Evolutionary conservation across 2,888 invertebrate species (phyloP), one percentile per base, ranked within the genome.

Genomic region (Standfussiana lucernea): DNA sequence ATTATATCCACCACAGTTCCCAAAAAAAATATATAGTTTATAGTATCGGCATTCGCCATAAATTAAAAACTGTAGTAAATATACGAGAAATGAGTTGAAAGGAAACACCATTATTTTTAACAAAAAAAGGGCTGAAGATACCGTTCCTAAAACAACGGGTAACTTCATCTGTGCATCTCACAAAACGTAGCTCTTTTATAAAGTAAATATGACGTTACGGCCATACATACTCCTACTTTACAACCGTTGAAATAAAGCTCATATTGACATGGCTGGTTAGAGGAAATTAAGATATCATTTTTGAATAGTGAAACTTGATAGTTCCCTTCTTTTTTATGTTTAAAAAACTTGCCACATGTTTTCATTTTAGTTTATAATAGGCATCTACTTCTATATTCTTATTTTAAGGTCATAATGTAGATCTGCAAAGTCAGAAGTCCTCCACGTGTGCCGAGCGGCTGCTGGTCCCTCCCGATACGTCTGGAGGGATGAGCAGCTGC

Each of bases 291-390:
- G 91, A 90, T 92, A 93, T 93, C 92, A 91, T 88, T 89, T 91
- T 92, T 75, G 85, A 91, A 90, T 85, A 85, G 83, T 92, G 95
- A 90, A 94, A 95, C 89, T 73, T 81, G 92, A 95, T 94, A 93
- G 92, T 91, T 91, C 82, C 85, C 82, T 89, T 91, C 80, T 86
- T 90, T 92, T 92, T 93, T 90, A 78, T 85, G 87, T 6, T 72
- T 13, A 42, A 75, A 89, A 91, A 88, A 80, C 86, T 87, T 81
- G 79, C 89, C 90, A 88, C 90, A 91, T 93, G 91, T 86, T 85
- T 86, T 87, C 79, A 86, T 72, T 74, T 37, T 28, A 8, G 8
- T 56, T 74, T 24, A 13, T 45, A 72, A 45, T 37, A 45, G 11
- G 32, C 10, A 32, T 32, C 59, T 28, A 56, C 32, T 59, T 59